Evolutionary conservation across 2,888 invertebrate species (phyloP).

Genomic region (Bembecia ichneumoniformis): DNA sequence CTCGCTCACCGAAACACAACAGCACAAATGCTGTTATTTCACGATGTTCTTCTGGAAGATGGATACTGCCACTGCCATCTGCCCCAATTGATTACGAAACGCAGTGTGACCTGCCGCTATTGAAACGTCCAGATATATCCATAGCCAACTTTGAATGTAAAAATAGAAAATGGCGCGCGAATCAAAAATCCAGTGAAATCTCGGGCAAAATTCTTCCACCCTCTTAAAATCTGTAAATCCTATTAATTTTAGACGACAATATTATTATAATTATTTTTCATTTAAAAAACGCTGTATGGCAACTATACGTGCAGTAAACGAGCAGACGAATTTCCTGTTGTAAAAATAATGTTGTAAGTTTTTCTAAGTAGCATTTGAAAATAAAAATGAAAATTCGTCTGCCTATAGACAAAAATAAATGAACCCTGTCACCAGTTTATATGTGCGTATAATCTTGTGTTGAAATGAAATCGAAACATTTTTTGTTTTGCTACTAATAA

Average conservation of each 20-base stretch:
- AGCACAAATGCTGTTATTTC: too few relatives aligned
- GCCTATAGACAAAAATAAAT: conserved; percentile 56
- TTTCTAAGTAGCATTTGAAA: neutral
- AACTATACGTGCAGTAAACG: conserved; percentile 17
- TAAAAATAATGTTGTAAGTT: conserved; percentile 33
- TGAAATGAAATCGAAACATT: conserved; percentile 18
- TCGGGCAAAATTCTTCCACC: too few relatives aligned
- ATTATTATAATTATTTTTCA: conserved; percentile 4
- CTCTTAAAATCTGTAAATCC: conserved; percentile 1
- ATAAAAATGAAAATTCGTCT: conserved; percentile 36
- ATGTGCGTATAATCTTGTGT: conserved; percentile 56
- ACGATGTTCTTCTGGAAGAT: too few relatives aligned
- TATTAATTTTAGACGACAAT: conserved; percentile 1
- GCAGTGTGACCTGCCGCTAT: too few relatives aligned
- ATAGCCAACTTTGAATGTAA: too few relatives aligned
- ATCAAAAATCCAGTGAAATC: too few relatives aligned
- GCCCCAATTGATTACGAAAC: too few relatives aligned
- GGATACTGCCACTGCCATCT: too few relatives aligned
- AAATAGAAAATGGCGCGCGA: too few relatives aligned
- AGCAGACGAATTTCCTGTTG: conserved; percentile 46
- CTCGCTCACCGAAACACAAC: too few relatives aligned
- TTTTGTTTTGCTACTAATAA: conserved; percentile 3
- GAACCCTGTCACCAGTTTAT: conserved; percentile 66
- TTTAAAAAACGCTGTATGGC: conserved; percentile 6
- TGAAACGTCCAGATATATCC: too few relatives aligned